Evolutionary conservation across 2,113 vertebrate genomes (phyloP), one percentile per base, ranked within the genome.

Genomic region (Centrocercus urophasianus): DNA sequence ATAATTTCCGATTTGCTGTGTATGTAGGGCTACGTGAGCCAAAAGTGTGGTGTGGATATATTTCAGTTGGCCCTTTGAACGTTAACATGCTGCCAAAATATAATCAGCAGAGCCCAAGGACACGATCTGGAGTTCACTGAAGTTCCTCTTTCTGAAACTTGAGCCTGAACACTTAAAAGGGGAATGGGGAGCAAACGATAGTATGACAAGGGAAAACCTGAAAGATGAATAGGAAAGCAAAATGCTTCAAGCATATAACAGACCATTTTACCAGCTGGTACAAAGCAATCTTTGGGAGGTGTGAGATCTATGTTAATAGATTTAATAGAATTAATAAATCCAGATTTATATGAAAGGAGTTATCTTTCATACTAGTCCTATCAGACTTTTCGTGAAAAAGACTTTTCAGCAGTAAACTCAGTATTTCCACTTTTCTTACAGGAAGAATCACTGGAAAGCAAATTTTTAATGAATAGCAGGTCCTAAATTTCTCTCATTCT

Each of bases 251-350:
- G 71, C 40, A 5, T 32, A 10, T 20, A 40, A 36, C 28, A 18
- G 84, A 66, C 71, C 24, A 19, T 85, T 87, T 91, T 65, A 40
- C 47, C 71, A 79, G 5, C 0, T 47, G 59, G 36, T 59, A 69
- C 59, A 83, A 72, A 91, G n/a, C 36, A 91, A 64, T 60, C 48
- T 80, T 50, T 54, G 72, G 74, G 45, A 59, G 66, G 45, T 73
- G n/a, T 40, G 69, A 59, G 63, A 60, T 86, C 38, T 84, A 3
- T 69, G 81, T 83, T 60, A 90, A 80, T 8, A 92, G 54, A 36
- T 77, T 77, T 17, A 13, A 69, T 81, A 81, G 48, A 89, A 85
- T 76, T 93, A 95, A 85, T 89, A 65, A 78, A 73, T 85, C 47
- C 22, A 80, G 59, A 83, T 92, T 87, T 86, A 87, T 71, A 80